Conservation (phyloP, 1,140 invertebrate genomes). For the Eciton burchellii region DNA sequence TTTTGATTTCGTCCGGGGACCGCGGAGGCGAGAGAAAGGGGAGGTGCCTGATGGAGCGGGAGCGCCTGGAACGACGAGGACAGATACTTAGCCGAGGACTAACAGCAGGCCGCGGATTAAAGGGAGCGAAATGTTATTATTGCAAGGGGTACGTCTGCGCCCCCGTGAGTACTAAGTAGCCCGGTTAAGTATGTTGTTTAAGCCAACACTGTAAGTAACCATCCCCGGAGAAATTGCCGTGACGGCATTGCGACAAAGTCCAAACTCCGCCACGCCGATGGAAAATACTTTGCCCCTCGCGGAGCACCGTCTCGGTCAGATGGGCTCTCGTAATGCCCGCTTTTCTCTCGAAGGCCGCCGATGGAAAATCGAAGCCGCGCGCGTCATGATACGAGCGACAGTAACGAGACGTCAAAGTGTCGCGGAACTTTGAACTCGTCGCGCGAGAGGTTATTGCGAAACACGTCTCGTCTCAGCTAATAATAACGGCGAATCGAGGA, state of each 20-base stretch:
- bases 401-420: constrained; percentile 41
- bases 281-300: constrained; percentile 77
- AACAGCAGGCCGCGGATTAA: constrained; percentile 82
- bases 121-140: constrained; percentile 85
- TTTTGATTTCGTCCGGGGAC: constrained; percentile 79
- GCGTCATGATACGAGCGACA: constrained; percentile 60
- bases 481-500: not conserved
- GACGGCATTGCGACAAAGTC: constrained; percentile 72
- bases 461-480: not conserved
- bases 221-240: constrained; percentile 81
- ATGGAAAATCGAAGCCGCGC: constrained; percentile 68
- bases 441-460: not conserved
- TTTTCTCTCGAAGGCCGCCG: constrained; percentile 54
- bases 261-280: constrained; percentile 65
- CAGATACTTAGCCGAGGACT: constrained; percentile 77
- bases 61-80: constrained; percentile 53
- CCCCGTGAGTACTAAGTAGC: constrained; percentile 83
- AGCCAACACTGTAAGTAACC: constrained; percentile 85
- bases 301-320: constrained; percentile 71
- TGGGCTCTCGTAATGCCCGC: constrained; percentile 70
- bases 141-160: constrained; percentile 83
- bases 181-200: constrained; percentile 86
- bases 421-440: constrained; percentile 44
- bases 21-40: constrained; percentile 37
- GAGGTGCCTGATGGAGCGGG: constrained; percentile 21